Conservation (phyloP, 2,888 invertebrate genomes). For the Corbicula japonica region DNA sequence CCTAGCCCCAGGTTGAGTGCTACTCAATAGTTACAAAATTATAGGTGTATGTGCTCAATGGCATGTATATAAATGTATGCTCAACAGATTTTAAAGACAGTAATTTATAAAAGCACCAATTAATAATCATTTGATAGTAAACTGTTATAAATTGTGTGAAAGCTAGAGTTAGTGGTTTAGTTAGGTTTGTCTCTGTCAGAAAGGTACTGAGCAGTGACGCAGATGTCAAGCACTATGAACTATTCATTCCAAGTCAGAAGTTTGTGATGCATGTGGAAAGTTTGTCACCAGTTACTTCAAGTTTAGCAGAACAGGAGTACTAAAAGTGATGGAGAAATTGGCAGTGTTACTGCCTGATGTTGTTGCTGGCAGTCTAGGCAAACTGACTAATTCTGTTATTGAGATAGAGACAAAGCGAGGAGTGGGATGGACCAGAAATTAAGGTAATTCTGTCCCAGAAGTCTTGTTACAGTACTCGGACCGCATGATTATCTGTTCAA, state of each 20-base stretch:
- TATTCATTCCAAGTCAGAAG: conserved; percentile 43
- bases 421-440: conserved; percentile 72
- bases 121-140: background rate
- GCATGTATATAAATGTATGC: too few species aligned
- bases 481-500: too few species aligned
- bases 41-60: background rate
- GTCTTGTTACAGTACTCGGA: too few species aligned
- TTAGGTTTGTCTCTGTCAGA: too few species aligned
- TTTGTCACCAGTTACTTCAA: conserved; percentile 59
- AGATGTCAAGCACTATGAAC: too few species aligned
- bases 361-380: conserved; percentile 55
- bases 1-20: background rate
- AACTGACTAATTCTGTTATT: conserved; percentile 57
- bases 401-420: conserved; percentile 73
- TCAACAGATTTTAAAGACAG: background rate
- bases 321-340: conserved; percentile 67
- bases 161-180: background rate
- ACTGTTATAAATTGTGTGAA: background rate
- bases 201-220: too few species aligned
- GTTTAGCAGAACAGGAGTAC: conserved; percentile 54
- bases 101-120: background rate
- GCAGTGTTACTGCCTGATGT: conserved; percentile 54
- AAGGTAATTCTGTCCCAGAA: too few species aligned
- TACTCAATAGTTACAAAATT: background rate
- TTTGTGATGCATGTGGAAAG: conserved; percentile 27